Evolutionary conservation across 2,888 invertebrate genomes (phyloP).

Genomic region (Tipula unca): DNA sequence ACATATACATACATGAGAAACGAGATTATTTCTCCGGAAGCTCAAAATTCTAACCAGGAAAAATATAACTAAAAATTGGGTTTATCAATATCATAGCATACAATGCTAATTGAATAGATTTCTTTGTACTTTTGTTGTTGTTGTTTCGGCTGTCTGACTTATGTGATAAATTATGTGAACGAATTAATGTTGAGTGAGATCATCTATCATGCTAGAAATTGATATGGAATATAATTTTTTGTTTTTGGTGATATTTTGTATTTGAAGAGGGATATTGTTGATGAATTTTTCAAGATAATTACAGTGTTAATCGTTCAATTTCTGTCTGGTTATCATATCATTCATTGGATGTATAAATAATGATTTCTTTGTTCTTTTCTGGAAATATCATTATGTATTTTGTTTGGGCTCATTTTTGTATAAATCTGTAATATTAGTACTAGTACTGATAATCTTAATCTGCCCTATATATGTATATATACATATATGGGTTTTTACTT

Average conservation of each 20-base stretch:
- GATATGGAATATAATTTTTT: not conserved
- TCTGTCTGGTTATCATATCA: not conserved
- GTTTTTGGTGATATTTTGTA: not conserved
- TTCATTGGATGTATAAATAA: not conserved
- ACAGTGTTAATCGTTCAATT: not conserved
- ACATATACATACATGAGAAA: not conserved
- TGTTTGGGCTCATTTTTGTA: not conserved
- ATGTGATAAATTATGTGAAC: conserved; percentile 8
- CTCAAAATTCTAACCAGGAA: not conserved
- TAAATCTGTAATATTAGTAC: too few relatives aligned
- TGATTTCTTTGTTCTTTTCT: not conserved
- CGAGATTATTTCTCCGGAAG: not conserved
- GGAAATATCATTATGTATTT: not conserved
- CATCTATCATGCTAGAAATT: not conserved
- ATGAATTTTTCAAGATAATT: not conserved
- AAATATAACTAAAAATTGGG: not conserved
- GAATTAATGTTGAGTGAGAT: conserved; percentile 8
- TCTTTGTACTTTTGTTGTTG: not conserved
- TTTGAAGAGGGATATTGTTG: not conserved
- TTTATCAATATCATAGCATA: not conserved
- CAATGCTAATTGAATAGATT: not conserved
- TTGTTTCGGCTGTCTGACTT: not conserved
- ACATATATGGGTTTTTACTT: too few relatives aligned
- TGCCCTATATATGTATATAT: too few relatives aligned
- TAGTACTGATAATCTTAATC: too few relatives aligned